phyloP scores from a whole-genome alignment of 2,888 invertebrate genomes.

The Zelleria hepariella region DNA sequence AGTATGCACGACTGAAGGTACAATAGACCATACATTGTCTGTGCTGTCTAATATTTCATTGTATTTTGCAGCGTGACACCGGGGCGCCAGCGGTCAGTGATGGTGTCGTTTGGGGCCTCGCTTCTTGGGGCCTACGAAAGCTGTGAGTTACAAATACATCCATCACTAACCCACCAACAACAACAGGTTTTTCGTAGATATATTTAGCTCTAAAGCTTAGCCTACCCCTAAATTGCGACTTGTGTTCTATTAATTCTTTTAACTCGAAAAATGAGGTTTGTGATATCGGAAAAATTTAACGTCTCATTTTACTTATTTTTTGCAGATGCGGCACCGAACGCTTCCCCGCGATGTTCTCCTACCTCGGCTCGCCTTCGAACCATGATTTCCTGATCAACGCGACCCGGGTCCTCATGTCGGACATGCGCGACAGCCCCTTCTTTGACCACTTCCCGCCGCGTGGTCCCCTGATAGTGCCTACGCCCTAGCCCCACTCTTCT shows the following conservation, averaged over 20 bases:
- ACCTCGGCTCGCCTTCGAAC: conserved; percentile 1
- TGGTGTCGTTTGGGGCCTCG: conserved; percentile 57
- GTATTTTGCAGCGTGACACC: conserved; percentile 44
- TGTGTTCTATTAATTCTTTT: too few relatives aligned
- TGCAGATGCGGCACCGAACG: conserved; percentile 5
- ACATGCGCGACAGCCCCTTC: not conserved
- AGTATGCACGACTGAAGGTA: too few relatives aligned
- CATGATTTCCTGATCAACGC: conserved; percentile 7
- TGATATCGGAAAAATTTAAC: too few relatives aligned
- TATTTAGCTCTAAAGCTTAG: too few relatives aligned
- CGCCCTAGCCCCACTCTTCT: too few relatives aligned
- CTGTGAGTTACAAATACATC: conserved; percentile 33
- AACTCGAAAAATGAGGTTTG: too few relatives aligned
- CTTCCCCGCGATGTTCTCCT: conserved; percentile 9
- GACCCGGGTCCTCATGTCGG: conserved; percentile 1
- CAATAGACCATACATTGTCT: too few relatives aligned
- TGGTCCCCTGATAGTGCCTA: not conserved
- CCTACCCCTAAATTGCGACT: too few relatives aligned
- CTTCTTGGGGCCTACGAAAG: conserved; percentile 60
- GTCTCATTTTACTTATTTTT: not conserved
- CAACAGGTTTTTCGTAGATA: too few relatives aligned
- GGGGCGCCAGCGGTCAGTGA: conserved; percentile 63
- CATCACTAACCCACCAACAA: not conserved
- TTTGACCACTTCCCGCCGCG: not conserved
- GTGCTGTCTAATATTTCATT: too few relatives aligned